These are phyloP conservation scores for Nicator chloris DNA, from an alignment of 2,113 vertebrate species.

Conservation along the genomic window DNA sequence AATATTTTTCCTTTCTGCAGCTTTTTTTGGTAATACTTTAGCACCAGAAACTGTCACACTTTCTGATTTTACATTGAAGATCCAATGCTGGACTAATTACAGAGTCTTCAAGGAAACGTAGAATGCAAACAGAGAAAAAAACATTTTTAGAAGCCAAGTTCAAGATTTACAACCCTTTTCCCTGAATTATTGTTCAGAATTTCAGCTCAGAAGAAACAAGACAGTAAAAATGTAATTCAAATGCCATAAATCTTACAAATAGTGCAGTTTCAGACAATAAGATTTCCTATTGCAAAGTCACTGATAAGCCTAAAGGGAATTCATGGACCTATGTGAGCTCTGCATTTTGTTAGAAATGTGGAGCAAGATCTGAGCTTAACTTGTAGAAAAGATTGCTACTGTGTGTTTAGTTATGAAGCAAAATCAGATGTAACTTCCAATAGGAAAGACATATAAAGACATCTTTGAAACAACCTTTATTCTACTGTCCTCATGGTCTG, in stretches of 20 bases:
- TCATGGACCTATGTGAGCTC: background rate
- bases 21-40: background rate
- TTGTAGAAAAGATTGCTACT: background rate
- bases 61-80: background rate
- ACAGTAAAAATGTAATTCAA: background rate
- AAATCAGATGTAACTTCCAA: background rate
- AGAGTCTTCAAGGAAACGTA: background rate
- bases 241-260: background rate
- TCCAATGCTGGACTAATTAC: background rate
- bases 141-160: fast-evolving
- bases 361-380: background rate
- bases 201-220: background rate
- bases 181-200: background rate
- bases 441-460: background rate
- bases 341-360: background rate
- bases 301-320: background rate
- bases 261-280: background rate
- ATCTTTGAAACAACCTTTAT: background rate
- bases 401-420: background rate
- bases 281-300: background rate
- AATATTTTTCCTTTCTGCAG: background rate
- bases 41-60: background rate
- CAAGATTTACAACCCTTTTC: background rate
- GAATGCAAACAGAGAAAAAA: background rate
- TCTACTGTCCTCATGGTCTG: background rate